A percentile compares a stretch with the other conserved stretches of the same genome.
These are phyloP conservation scores for Belonocnema kinseyi DNA, from an alignment of 1,140 invertebrate species.

Conservation along the genomic window DNA sequence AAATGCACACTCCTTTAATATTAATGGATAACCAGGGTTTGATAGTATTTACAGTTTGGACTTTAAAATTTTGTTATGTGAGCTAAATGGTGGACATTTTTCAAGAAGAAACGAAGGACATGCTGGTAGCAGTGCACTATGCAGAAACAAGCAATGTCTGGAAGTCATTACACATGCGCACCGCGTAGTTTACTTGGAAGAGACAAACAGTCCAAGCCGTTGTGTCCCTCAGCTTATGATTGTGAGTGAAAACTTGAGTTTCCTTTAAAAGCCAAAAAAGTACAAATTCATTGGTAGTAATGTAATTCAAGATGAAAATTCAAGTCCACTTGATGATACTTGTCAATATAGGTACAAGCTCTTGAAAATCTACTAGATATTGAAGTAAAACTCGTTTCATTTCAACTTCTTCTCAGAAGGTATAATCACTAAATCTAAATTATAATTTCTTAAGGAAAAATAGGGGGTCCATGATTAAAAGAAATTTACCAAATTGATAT, in stretches of 20 bases:
- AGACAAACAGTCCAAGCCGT: conserved; percentile 55
- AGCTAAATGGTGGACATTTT: conserved; percentile 43
- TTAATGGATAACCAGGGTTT: too few species aligned
- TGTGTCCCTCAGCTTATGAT: conserved; percentile 49
- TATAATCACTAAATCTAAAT: neutral
- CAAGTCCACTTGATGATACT: too few species aligned
- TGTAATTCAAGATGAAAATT: neutral
- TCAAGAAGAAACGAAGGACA: conserved; percentile 49
- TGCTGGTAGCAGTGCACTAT: conserved; percentile 62
- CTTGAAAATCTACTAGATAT: too few species aligned
- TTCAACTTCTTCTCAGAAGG: neutral
- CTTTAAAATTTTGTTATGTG: too few species aligned
- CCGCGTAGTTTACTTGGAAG: conserved; percentile 72
- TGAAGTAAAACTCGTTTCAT: too few species aligned
- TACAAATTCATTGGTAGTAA: neutral
- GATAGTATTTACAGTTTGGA: too few species aligned
- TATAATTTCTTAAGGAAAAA: neutral
- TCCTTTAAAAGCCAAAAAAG: neutral
- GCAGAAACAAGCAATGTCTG: conserved; percentile 64
- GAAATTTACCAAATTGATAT: neutral
- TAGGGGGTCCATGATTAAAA: neutral
- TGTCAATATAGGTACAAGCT: too few species aligned
- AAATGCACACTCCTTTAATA: too few species aligned
- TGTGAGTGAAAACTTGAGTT: conserved; percentile 50
- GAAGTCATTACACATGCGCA: conserved; percentile 75